Conservation (phyloP, 2,113 vertebrate species). For the Furnarius figulus region DNA sequence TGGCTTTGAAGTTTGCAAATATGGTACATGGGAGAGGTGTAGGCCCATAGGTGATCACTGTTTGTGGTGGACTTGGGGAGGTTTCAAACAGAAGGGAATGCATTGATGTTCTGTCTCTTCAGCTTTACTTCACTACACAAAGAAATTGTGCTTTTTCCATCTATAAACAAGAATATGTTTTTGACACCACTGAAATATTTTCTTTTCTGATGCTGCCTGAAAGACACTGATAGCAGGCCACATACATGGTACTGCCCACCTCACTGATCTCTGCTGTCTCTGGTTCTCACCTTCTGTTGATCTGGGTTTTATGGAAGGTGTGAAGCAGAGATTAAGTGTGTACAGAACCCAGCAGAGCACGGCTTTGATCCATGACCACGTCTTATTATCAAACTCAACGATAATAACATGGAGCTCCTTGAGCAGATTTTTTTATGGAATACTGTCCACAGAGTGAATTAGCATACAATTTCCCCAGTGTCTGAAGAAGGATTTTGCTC, state of each 20-base stretch:
- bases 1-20: neutral
- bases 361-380: neutral
- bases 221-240: neutral
- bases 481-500: neutral
- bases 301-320: neutral
- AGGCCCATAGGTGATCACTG: neutral
- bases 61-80: neutral
- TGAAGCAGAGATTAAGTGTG: neutral
- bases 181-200: neutral
- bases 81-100: neutral
- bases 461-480: neutral
- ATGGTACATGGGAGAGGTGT: rapidly evolving
- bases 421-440: neutral
- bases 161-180: neutral
- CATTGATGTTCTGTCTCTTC: neutral
- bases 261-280: neutral
- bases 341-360: neutral
- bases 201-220: neutral
- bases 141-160: neutral
- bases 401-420: neutral
- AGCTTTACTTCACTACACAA: neutral
- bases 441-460: neutral
- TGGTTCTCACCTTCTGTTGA: neutral
- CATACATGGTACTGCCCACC: rapidly evolving
- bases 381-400: neutral